Conservation (phyloP, 92 coral and sea anemone genomes). For the Porites divaricata region DNA sequence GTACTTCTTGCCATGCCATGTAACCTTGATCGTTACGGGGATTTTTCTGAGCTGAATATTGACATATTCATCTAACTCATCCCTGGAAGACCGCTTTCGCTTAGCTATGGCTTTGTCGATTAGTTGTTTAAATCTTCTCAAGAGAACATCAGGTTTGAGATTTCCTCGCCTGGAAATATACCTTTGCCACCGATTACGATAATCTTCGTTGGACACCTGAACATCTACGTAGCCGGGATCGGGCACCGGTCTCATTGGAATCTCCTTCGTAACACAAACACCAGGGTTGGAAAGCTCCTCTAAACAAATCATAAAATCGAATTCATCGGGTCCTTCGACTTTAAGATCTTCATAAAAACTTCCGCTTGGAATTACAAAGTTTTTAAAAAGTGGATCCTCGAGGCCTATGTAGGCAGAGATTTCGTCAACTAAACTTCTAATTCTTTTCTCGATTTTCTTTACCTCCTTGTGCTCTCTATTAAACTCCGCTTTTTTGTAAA, state of each 20-base stretch:
- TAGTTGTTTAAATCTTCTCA: constrained; percentile 30
- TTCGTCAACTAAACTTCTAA: constrained; percentile 25
- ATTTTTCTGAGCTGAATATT: constrained; percentile 57
- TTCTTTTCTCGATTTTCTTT: constrained; percentile 44
- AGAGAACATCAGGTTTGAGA: constrained; percentile 43
- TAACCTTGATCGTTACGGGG: constrained; percentile 50
- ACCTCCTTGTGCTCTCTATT: constrained; percentile 49
- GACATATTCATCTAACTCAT: neutral
- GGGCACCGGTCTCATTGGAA: constrained; percentile 44
- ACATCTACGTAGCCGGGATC: constrained; percentile 66
- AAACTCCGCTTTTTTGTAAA: constrained; percentile 43
- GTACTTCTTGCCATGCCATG: constrained; percentile 54
- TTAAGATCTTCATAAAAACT: constrained; percentile 65
- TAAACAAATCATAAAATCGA: constrained; percentile 64
- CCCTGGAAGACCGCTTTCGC: neutral
- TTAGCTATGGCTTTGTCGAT: constrained; percentile 27
- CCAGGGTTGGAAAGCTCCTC: constrained; percentile 47
- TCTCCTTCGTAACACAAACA: constrained; percentile 43
- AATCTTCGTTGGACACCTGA: neutral
- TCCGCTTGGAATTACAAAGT: constrained; percentile 45
- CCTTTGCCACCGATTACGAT: neutral
- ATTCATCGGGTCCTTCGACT: constrained; percentile 63
- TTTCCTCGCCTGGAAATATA: constrained; percentile 49
- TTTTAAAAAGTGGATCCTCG: constrained; percentile 42
- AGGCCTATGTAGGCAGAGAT: constrained; percentile 27